phyloP scores from a whole-genome alignment of 2,888 invertebrate species.

The Ganaspis brasiliensis region DNA sequence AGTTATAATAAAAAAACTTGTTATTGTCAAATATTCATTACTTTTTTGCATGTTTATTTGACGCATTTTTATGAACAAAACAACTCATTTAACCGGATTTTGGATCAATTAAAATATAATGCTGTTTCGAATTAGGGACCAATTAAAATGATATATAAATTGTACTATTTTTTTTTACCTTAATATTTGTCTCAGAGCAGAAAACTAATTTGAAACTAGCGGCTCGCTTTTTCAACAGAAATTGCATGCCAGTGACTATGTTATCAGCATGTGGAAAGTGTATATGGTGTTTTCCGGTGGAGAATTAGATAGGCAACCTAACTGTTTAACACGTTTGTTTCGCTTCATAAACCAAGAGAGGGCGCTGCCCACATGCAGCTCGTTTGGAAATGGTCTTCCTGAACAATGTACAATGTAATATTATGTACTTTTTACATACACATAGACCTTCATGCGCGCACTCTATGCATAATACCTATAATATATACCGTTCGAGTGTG shows the following conservation, averaged over 20 bases:
- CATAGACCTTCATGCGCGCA: conserved; percentile 47
- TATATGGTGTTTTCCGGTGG: conserved; percentile 27
- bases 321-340: conserved; percentile 68
- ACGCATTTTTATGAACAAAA: too few species aligned
- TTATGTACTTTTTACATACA: conserved; percentile 54
- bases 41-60: too few species aligned
- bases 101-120: too few species aligned
- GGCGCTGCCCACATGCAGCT: conserved; percentile 70
- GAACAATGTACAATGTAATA: conserved; percentile 35
- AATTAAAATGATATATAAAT: too few species aligned
- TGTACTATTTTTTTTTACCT: too few species aligned
- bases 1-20: too few species aligned
- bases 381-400: conserved; percentile 63
- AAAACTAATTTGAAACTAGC: not conserved
- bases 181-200: not conserved
- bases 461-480: conserved; percentile 42
- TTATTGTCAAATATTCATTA: too few species aligned
- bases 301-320: conserved; percentile 55
- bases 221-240: not conserved
- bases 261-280: not conserved
- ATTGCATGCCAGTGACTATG: not conserved
- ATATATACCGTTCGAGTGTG: not conserved
- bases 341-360: conserved; percentile 72
- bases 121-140: too few species aligned
- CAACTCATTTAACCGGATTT: too few species aligned